Conservation (phyloP, 1,140 invertebrate genomes). For the Brachystomella parvula region DNA sequence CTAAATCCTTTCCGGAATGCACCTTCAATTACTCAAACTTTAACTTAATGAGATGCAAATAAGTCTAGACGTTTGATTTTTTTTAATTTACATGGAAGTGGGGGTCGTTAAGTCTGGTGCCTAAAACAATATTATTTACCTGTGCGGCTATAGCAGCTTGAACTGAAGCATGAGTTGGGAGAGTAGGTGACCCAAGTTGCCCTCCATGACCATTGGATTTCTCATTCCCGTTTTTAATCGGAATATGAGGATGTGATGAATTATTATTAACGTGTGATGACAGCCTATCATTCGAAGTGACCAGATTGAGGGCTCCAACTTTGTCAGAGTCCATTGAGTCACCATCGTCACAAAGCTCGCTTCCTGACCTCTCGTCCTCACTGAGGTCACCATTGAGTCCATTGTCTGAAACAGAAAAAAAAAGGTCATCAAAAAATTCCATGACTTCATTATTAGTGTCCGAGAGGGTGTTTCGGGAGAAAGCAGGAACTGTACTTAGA, state of each 20-base stretch:
- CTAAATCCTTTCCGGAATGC: no score
- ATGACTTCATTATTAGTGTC: background rate
- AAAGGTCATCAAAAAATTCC: background rate
- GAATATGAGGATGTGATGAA: conserved; percentile 41
- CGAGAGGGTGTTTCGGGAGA: background rate
- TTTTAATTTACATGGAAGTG: conserved; percentile 45
- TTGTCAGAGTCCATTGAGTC: conserved; percentile 52
- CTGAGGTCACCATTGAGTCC: conserved; percentile 50
- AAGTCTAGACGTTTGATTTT: no score
- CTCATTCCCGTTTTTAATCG: conserved; percentile 49
- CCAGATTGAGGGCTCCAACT: conserved; percentile 50
- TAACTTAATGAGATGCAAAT: no score
- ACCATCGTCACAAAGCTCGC: conserved; percentile 47
- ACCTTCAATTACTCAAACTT: no score
- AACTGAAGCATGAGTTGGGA: conserved; percentile 40
- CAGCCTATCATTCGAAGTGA: conserved; percentile 38
- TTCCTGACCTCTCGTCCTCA: conserved; percentile 49
- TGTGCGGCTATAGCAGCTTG: conserved; percentile 53
- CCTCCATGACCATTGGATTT: conserved; percentile 41
- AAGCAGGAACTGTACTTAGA: no score
- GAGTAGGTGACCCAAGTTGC: conserved; percentile 20
- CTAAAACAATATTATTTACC: no score
- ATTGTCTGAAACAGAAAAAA: conserved; percentile 43
- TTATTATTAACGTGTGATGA: conserved; percentile 30
- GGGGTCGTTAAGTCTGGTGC: conserved; percentile 56